phyloP scores from a whole-genome alignment of 1,140 invertebrate genomes.

The Bicyclus anynana region DNA sequence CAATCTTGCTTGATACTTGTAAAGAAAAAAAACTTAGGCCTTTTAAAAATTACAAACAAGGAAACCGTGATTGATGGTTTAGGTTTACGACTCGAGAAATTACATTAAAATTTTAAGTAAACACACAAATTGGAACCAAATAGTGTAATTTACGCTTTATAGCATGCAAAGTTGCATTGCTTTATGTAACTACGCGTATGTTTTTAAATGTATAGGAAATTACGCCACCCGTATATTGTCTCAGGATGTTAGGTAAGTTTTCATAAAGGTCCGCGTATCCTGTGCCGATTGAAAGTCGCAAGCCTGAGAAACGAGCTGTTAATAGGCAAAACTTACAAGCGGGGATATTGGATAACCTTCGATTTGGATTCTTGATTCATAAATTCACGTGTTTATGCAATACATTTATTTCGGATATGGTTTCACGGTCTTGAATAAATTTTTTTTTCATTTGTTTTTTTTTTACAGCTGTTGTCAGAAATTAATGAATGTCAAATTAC shows the following conservation, averaged over 20 bases:
- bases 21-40: too few species aligned
- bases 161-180: background rate
- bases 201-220: slow-evolving; percentile 25
- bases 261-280: slow-evolving; percentile 35
- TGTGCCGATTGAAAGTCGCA: slow-evolving; percentile 29
- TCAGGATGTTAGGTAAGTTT: slow-evolving; percentile 37
- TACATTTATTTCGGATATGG: background rate
- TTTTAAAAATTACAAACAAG: too few species aligned
- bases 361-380: too few species aligned
- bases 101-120: too few species aligned
- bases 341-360: slow-evolving; percentile 9
- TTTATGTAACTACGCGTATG: slow-evolving; percentile 11
- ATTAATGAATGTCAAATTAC: too few species aligned
- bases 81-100: too few species aligned
- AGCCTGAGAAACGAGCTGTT: slow-evolving; percentile 20
- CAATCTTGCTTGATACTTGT: too few species aligned
- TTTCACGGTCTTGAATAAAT: too few species aligned
- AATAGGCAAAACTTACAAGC: slow-evolving; percentile 4
- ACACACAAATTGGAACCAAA: background rate
- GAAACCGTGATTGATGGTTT: too few species aligned
- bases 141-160: background rate
- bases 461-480: too few species aligned
- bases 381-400: background rate
- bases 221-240: slow-evolving; percentile 29
- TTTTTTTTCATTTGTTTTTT: too few species aligned